Evolutionary conservation across 2,888 invertebrate genomes (phyloP).

Genomic region (Epistrophe eligans): DNA sequence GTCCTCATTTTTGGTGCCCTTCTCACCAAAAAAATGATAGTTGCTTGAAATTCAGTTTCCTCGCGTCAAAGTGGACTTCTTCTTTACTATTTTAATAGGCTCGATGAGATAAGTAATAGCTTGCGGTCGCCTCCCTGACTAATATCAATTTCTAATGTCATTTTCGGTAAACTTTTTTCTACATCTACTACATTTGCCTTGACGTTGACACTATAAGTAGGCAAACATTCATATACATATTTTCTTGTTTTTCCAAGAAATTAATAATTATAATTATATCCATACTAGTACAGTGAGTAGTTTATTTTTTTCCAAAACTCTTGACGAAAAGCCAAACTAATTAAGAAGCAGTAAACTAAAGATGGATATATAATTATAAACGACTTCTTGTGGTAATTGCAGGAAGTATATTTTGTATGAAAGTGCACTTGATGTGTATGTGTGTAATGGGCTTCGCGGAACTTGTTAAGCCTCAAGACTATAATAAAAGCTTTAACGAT

Average conservation of each 20-base stretch:
- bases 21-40: too few relatives aligned
- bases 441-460: constrained; percentile 33
- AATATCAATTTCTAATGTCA: neutral
- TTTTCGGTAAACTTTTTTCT: neutral
- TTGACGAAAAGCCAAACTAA: constrained; percentile 42
- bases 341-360: constrained; percentile 38
- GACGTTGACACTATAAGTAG: neutral
- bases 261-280: constrained; percentile 17
- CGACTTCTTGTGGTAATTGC: constrained; percentile 29
- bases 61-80: too few relatives aligned
- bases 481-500: constrained; percentile 27
- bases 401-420: constrained; percentile 23
- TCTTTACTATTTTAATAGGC: too few relatives aligned
- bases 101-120: too few relatives aligned
- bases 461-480: constrained; percentile 33
- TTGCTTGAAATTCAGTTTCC: too few relatives aligned
- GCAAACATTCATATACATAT: neutral
- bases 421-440: constrained; percentile 31
- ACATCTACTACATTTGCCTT: neutral
- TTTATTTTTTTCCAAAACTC: neutral
- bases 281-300: neutral
- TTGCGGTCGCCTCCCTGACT: too few relatives aligned
- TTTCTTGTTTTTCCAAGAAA: neutral
- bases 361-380: constrained; percentile 21
- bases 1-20: too few relatives aligned